Percentiles rank a stretch among this genome's conserved stretches.
Evolutionary conservation across 2,113 vertebrate species (phyloP).

Genomic region (Bos indicus): DNA sequence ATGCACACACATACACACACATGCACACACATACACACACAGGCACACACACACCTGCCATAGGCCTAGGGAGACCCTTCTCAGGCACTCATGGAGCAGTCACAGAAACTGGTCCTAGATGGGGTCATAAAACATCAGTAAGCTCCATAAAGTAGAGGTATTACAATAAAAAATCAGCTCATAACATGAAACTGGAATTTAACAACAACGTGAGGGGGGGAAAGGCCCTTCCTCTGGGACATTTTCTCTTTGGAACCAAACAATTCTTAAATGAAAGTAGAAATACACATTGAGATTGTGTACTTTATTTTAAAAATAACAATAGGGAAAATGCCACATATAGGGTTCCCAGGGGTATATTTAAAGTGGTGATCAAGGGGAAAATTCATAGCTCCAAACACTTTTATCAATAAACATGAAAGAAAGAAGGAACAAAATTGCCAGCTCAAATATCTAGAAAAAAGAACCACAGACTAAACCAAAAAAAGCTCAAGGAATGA

Average conservation of each 20-base stretch:
- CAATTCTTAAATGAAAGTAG: background rate
- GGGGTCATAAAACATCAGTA: background rate
- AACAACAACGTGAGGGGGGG: background rate
- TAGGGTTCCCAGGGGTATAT: too few relatives aligned
- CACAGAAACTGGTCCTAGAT: accelerated
- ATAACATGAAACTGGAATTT: background rate
- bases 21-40: accelerated
- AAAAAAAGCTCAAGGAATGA: background rate
- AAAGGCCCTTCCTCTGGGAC: background rate
- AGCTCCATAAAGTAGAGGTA: background rate
- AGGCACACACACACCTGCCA: background rate
- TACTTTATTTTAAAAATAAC: background rate
- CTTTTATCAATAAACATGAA: background rate
- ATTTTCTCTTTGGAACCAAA: background rate
- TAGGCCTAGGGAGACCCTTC: background rate
- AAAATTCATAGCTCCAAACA: background rate
- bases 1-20: accelerated
- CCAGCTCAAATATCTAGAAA: too few relatives aligned
- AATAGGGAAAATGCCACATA: background rate
- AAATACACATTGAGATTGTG: background rate
- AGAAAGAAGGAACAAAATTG: background rate
- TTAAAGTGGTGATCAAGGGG: background rate
- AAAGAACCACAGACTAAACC: background rate
- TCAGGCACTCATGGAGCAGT: accelerated
- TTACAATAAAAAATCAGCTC: background rate